Conservation (phyloP, 2,113 vertebrate species). For the Epinephelus moara region DNA sequence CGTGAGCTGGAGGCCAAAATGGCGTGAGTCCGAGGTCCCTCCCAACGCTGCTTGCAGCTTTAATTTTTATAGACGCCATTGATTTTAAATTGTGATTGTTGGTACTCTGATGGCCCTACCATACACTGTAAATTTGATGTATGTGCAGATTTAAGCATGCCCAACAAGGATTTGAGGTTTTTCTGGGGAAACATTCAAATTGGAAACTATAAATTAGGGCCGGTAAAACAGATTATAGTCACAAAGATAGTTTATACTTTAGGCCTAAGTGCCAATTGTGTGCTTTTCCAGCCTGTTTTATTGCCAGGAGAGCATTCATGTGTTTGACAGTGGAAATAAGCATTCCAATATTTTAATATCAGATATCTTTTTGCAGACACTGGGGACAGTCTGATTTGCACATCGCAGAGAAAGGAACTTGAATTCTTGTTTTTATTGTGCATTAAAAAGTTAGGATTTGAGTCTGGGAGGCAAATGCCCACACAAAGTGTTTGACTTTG, state of each 20-base stretch:
- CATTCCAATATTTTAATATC: not conserved
- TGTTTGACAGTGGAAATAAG: not conserved
- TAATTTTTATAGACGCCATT: not conserved
- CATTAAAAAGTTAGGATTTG: not conserved
- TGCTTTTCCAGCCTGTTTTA: not conserved
- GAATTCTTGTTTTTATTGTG: not conserved
- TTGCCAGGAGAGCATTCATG: not conserved
- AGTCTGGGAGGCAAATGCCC: not conserved
- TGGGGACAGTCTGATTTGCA: not conserved
- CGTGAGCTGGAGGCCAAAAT: too few relatives aligned
- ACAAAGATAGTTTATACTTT: not conserved
- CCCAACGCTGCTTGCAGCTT: too few relatives aligned
- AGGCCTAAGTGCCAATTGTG: not conserved
- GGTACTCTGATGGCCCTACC: not conserved
- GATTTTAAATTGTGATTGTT: not conserved
- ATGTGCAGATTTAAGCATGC: not conserved
- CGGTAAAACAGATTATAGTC: not conserved
- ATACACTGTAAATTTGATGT: not conserved
- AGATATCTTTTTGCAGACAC: not conserved
- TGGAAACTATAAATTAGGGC: too few relatives aligned
- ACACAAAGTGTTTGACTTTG: not conserved
- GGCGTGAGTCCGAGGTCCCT: too few relatives aligned
- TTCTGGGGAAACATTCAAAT: not conserved
- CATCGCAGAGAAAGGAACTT: not conserved
- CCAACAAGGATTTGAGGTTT: not conserved